These are phyloP conservation scores for Xenopus petersii DNA, from an alignment of 2,797 vertebrate genomes.

Conservation along the genomic window DNA sequence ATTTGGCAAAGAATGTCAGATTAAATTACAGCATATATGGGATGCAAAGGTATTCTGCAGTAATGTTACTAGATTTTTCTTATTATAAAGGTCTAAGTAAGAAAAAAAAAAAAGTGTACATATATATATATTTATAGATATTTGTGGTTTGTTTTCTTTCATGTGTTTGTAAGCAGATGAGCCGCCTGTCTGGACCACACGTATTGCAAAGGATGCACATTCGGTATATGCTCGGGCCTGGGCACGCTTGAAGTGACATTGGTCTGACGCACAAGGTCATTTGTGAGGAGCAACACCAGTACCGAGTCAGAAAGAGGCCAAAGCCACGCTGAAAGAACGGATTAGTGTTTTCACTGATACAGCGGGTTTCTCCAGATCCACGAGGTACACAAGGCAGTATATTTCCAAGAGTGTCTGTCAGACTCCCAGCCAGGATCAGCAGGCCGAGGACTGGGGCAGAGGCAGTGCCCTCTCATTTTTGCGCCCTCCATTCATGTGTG, in stretches of 20 bases:
- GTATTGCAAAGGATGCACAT: background rate
- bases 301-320: slow-evolving; percentile 32
- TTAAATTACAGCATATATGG: slow-evolving; percentile 32
- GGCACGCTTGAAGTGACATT: slow-evolving; percentile 28
- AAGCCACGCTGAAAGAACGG: slow-evolving; percentile 61
- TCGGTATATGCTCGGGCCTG: background rate
- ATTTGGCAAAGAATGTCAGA: slow-evolving; percentile 47
- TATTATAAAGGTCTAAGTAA: slow-evolving; percentile 15
- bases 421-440: slow-evolving; percentile 74
- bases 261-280: slow-evolving; percentile 35
- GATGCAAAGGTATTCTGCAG: slow-evolving; percentile 17
- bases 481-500: slow-evolving; percentile 96
- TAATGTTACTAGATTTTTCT: slow-evolving; percentile 17
- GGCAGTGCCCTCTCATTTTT: slow-evolving; percentile 91
- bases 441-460: slow-evolving; percentile 96
- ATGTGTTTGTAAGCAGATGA: slow-evolving; percentile 18
- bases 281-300: slow-evolving; percentile 30
- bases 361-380: slow-evolving; percentile 73
- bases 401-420: slow-evolving; percentile 39
- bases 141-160: background rate
- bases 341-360: slow-evolving; percentile 73
- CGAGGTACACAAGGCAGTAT: slow-evolving; percentile 78
- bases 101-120: slow-evolving; percentile 5
- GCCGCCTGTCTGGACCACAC: background rate
- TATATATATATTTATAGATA: no score